Percentiles rank a stretch among this genome's conserved stretches.
These are phyloP conservation scores for Diprion similis DNA, from an alignment of 1,140 invertebrate species.

Conservation along the genomic window DNA sequence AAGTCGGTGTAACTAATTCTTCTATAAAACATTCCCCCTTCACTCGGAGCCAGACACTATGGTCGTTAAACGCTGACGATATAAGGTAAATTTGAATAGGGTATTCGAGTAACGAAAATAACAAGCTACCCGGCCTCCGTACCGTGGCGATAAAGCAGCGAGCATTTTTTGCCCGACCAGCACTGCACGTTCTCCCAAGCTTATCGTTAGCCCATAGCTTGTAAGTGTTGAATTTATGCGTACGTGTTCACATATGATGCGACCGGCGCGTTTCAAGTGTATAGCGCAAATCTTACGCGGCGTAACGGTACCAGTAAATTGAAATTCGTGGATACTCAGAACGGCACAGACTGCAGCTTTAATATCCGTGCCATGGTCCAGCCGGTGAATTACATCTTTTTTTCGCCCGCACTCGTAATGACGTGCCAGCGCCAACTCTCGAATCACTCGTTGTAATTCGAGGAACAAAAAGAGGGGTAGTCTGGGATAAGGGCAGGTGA, in stretches of 20 bases:
- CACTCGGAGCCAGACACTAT: not conserved
- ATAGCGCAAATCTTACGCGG: not conserved
- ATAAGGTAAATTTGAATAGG: not conserved
- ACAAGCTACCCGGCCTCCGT: not conserved
- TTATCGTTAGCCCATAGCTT: no score
- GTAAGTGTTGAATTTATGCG: no score
- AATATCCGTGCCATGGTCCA: not conserved
- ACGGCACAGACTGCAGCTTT: not conserved
- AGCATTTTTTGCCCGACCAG: not conserved
- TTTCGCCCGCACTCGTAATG: not conserved
- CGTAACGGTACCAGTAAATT: conserved; percentile 1
- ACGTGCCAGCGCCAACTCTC: not conserved
- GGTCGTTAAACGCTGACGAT: not conserved
- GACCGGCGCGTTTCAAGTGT: not conserved
- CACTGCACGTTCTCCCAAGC: no score
- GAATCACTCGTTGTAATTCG: not conserved
- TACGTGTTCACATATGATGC: not conserved
- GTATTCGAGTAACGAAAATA: not conserved
- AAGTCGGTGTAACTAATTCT: not conserved
- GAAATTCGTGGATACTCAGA: not conserved
- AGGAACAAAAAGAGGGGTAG: not conserved
- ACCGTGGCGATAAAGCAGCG: not conserved
- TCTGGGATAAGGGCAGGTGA: conserved; percentile 1
- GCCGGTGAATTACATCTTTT: not conserved
- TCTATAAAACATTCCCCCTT: not conserved